Base-by-base conservation (phyloP, 2,888 invertebrate genomes). In the Cataglyphis rosenhaueri region DNA sequence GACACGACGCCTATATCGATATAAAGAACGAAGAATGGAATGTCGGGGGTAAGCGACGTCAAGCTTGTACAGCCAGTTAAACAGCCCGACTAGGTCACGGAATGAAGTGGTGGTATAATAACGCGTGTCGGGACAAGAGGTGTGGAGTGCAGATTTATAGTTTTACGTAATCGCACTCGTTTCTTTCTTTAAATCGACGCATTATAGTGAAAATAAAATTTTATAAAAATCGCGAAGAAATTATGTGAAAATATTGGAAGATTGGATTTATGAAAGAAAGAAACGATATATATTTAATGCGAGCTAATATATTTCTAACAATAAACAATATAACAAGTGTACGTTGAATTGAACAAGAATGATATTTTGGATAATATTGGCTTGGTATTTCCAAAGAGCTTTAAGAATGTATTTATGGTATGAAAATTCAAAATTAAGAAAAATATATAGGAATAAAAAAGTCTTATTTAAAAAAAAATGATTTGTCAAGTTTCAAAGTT, bases 11-110 rank as follows among this genome's bases (percentile, higher is more conserved):
- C 78, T 79, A 52, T 52, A 71, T 73, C 78, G 78, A 79, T 71
- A 73, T 71, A 73, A 73, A 76, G 76, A 79, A 79, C 78, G 74
- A 35, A 79, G 78, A 79, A 59, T 79, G 78, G 78, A 79, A 79
- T 73, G 78, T 79, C 59, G 35, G 18, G 41, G 74, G 41, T 71
- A 73, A 66, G 78, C 68, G 78, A 79, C 78, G 59, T 71, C 78
- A 35, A 52, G 78, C 78, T 79, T 79, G 74, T 79, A 59, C 78
- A 71, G 59, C 21, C 73, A 35, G 78, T 79, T 79, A 79, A 79
- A 73, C 78, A 73, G 73, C 59, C 44, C 73, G 78, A 79, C 78
- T 79, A 59, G 78, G 78, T 79, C 78, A 79, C 73, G 44, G 73
- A 57, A 79, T 79, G 12, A 79, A 59, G 73, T 59, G 78, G n/a